Evolutionary conservation across 1,140 invertebrate species (phyloP), one percentile per base, ranked within the genome.

Genomic region (Diorhabda elongata): DNA sequence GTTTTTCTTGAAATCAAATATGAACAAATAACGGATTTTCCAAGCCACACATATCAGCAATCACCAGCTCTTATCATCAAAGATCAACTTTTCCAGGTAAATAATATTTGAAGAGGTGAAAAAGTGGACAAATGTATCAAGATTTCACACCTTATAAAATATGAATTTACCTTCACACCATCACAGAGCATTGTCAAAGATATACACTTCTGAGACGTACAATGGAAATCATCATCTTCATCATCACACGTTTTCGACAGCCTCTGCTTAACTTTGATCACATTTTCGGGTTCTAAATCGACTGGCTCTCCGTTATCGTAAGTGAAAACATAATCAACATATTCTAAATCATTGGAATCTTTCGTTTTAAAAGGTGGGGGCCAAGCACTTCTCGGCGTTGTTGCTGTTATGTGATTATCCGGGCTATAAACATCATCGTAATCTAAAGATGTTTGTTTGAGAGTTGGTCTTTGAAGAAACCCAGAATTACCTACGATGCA

Each of bases 101-200:
- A 26, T 26, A 26, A 26, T 26, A 26, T 26, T 26, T 26, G 26
- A 26, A 26, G 26, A 1, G 26, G 26, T 26, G 26, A 26, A 26
- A 26, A 26, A 26, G 26, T 26, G 26, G 26, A 2, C 26, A 26
- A 26, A 26, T 2, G 26, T 26, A 26, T 26, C 26, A 26, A 26
- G 26, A 26, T 26, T 26, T 26, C 26, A 26, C 26, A 26, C 26
- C 26, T 26, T 26, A 26, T 26, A 26, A 26, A 60, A 42, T 26
- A 47, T 58, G 52, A 68, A 65, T 64, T 70, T 71, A 79, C 78
- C 71, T 64, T 77, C 11, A 88, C 85, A 2, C 87, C 87, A 80
- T 94, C 91, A 82, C 92, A 94, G 0, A 89, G 83, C 85, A 85
- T 88, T 3, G 81, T 79, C 45, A 82, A 80, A 0, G 88, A 84